Percentiles rank a stretch among this genome's conserved stretches.
phyloP scores from a whole-genome alignment of 2,113 vertebrate genomes.

The Panurus biarmicus region DNA sequence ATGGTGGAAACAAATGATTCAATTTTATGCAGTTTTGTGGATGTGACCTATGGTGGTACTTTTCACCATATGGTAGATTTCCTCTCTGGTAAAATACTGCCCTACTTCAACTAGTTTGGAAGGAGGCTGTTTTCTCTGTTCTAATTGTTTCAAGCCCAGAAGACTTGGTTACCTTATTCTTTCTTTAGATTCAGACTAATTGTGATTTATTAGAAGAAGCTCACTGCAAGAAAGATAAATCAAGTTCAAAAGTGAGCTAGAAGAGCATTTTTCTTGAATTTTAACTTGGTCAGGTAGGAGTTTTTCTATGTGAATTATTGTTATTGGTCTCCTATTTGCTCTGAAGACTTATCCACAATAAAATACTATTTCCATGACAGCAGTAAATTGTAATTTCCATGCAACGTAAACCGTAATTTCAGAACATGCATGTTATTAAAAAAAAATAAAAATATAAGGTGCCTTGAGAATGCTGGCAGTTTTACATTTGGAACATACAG shows the following conservation, averaged over 20 bases:
- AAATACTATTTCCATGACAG: constrained; percentile 74
- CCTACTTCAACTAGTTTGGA: background rate
- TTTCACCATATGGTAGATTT: background rate
- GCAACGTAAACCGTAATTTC: constrained; percentile 74
- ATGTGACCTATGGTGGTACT: background rate
- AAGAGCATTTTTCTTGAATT: constrained; percentile 29
- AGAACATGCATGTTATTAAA: constrained; percentile 81
- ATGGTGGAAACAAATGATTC: constrained; percentile 3
- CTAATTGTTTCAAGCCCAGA: background rate
- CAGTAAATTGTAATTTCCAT: constrained; percentile 80
- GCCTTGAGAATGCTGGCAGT: constrained; percentile 83
- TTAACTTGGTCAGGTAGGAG: constrained; percentile 27
- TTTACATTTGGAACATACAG: constrained; percentile 78
- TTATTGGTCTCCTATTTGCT: constrained; percentile 66
- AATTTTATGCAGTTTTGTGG: background rate
- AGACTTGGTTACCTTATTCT: background rate
- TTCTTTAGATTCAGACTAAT: constrained; percentile 7
- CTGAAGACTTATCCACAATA: constrained; percentile 75
- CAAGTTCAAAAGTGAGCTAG: constrained; percentile 16
- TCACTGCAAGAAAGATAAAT: background rate
- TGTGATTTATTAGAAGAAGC: background rate
- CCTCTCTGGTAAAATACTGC: background rate
- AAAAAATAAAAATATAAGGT: constrained; percentile 83
- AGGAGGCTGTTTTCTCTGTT: background rate
- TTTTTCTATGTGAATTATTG: constrained; percentile 15